Evolutionary conservation across 2,113 vertebrate genomes (phyloP).

Genomic region (Todiramphus chloris): DNA sequence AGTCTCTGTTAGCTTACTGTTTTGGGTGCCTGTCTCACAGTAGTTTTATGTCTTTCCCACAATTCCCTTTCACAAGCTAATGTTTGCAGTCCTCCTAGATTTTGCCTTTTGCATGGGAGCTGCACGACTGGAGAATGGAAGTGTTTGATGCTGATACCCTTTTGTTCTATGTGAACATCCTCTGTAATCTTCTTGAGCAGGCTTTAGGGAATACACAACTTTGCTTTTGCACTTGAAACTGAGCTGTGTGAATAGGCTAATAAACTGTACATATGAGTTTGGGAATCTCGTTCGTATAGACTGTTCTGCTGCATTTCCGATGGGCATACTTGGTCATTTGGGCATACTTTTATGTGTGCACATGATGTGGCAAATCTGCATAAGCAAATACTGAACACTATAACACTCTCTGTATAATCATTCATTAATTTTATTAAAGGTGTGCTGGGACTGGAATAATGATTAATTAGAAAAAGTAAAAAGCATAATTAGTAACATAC

Average conservation of each 20-base stretch:
- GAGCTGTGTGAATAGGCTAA: conserved; percentile 15
- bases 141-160: conserved; percentile 44
- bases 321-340: neutral
- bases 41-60: neutral
- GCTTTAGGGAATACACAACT: conserved; percentile 41
- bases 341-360: neutral
- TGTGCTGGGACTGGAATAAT: neutral
- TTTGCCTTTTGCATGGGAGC: neutral
- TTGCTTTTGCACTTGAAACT: conserved; percentile 31
- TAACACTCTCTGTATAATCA: neutral
- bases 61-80: neutral
- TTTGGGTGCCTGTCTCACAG: neutral
- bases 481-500: conserved; percentile 33
- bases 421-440: conserved; percentile 46
- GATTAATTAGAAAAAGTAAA: conserved; percentile 41
- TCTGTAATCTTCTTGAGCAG: conserved; percentile 40
- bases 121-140: neutral
- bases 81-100: neutral
- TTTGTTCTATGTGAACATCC: conserved; percentile 51
- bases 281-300: neutral
- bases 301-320: neutral
- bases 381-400: neutral
- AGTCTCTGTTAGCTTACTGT: neutral
- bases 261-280: neutral
- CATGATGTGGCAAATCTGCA: neutral